Conservation (phyloP, 2,888 invertebrate genomes). For the Magallana nippona region DNA sequence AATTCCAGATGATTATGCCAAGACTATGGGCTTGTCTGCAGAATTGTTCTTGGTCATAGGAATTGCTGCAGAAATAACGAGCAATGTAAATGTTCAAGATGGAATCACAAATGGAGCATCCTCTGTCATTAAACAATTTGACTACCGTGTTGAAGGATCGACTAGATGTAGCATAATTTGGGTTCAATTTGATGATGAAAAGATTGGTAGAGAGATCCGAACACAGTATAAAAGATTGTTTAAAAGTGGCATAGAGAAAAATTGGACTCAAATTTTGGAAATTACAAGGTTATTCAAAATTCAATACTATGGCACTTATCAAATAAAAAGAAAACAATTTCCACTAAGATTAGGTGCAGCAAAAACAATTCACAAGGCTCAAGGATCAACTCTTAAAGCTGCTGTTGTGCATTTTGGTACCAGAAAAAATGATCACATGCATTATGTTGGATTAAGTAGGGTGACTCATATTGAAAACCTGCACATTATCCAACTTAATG, state of each 20-base stretch:
- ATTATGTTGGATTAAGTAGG: conserved; percentile 57
- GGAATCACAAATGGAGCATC: conserved; percentile 59
- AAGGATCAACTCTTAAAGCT: conserved; percentile 50
- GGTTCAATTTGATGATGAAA: conserved; percentile 55
- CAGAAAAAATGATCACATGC: conserved; percentile 51
- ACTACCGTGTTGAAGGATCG: conserved; percentile 47
- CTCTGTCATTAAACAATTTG: conserved; percentile 52
- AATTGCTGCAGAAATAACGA: conserved; percentile 48
- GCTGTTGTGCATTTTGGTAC: conserved; percentile 51
- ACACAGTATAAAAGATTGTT: conserved; percentile 45
- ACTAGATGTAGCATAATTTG: conserved; percentile 53
- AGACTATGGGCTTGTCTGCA: conserved; percentile 52
- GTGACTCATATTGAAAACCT: conserved; percentile 49
- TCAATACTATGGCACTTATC: conserved; percentile 33
- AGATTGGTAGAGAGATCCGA: conserved; percentile 51
- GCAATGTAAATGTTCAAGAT: conserved; percentile 56
- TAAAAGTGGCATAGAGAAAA: conserved; percentile 7
- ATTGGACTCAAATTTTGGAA: conserved; percentile 56
- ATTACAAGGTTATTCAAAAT: conserved; percentile 47
- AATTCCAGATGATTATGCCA: conserved; percentile 52
- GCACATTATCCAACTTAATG: conserved; percentile 48
- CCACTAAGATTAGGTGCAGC: conserved; percentile 49
- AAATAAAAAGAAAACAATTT: conserved; percentile 52
- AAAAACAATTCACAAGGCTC: conserved; percentile 54
- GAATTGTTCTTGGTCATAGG: conserved; percentile 46